Base-by-base conservation (phyloP, 1,140 invertebrate species). In the Ips typographus region DNA sequence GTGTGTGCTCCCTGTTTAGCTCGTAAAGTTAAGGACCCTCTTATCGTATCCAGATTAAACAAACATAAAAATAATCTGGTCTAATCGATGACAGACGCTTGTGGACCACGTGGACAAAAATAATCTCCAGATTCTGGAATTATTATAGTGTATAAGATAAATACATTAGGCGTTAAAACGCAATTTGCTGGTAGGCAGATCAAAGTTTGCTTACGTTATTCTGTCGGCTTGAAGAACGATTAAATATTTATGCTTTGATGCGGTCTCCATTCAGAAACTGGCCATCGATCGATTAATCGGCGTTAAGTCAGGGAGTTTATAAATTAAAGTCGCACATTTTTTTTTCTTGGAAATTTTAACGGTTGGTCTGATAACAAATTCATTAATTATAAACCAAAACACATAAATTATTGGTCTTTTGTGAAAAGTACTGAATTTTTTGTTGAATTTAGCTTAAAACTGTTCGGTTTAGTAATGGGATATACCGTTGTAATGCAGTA, bases 21-120 rank as follows among this genome's bases (percentile, higher is more conserved):
- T 58, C 64, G 55, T 66, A 66, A 66, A 66, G 40, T 49, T 49
- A 8, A 49, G 22, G 22, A 49, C 44, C 44, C 44, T 49, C 44
- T 49, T 49, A 49, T 49, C 44, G 22, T 22, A 8, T 49, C 22
- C 44, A 49, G 22, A 22, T 49, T 49, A 49, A 49, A 49, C 22
- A 49, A 49, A 49, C 44, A 49, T 8, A 22, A 8, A 49, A 49
- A 49, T 49, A 49, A 22, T 22, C 44, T 22, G 22, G 22, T 22
- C 22, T 22, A 22, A 49, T 3, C 22, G 44, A 49, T 6, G 7
- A 49, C 6, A 6, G 22, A 49, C 44, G 44, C 44, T 49, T 22
- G 44, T 8, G 7, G 44, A 49, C 44, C 44, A 49, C 22, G 2
- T 49, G 44, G 7, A 49, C 22, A 22, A 49, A 22, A 22, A 22